Percentiles rank a stretch among this genome's conserved stretches.
Conservation (phyloP, 2,113 vertebrate genomes). For the Nibea coibor region DNA sequence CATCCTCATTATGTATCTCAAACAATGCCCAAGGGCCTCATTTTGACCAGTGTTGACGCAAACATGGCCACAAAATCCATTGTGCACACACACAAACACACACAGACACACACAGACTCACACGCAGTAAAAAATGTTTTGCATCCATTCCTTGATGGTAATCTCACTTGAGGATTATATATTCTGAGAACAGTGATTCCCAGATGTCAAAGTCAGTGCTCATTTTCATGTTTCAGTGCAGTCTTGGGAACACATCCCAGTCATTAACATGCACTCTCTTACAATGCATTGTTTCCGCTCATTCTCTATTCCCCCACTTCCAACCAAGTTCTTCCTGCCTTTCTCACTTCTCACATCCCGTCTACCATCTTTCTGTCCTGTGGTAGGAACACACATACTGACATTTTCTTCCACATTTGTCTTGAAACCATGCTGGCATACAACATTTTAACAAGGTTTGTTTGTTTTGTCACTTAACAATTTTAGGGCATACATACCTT, state of each 20-base stretch:
- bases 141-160: constrained; percentile 68
- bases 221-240: constrained; percentile 67
- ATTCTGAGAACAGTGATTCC: constrained; percentile 66
- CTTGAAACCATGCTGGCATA: not conserved
- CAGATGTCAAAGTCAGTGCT: constrained; percentile 69
- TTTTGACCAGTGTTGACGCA: constrained; percentile 71
- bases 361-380: constrained; percentile 8
- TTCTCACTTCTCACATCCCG: constrained; percentile 15
- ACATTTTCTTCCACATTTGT: not conserved
- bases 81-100: constrained; percentile 5
- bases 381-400: not conserved
- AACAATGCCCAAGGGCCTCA: constrained; percentile 77
- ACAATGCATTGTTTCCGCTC: constrained; percentile 41
- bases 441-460: constrained; percentile 23
- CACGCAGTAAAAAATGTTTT: constrained; percentile 46
- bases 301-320: constrained; percentile 14
- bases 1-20: constrained; percentile 72
- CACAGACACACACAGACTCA: no score
- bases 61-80: constrained; percentile 42
- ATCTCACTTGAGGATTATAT: constrained; percentile 73
- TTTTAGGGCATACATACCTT: constrained; percentile 27
- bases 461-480: constrained; percentile 35
- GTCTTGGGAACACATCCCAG: constrained; percentile 42
- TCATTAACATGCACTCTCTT: constrained; percentile 69
- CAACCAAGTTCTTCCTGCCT: not conserved